A percentile compares a stretch with the other conserved stretches of the same genome.
Conservation (phyloP, 2,113 vertebrate genomes). For the Onychostruthus taczanowskii region DNA sequence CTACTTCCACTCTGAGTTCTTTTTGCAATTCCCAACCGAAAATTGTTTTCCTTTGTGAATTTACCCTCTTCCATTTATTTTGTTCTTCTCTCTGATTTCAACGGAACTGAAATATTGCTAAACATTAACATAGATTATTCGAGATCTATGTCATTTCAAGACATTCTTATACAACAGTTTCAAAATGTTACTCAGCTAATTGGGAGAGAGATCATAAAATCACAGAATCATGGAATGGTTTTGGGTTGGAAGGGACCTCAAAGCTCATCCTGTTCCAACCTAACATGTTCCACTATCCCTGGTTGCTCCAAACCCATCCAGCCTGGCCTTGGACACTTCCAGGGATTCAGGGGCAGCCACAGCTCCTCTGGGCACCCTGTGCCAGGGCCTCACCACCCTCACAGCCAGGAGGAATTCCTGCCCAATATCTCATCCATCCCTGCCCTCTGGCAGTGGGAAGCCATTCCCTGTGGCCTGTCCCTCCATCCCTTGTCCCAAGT, state of each 20-base stretch:
- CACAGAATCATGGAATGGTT: background rate
- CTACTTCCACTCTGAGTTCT: background rate
- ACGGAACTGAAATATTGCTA: background rate
- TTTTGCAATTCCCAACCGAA: background rate
- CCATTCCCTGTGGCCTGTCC: background rate
- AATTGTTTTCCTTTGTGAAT: background rate
- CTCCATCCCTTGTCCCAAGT: background rate
- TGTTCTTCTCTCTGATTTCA: background rate
- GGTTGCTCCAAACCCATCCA: rapidly evolving
- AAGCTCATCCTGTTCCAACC: background rate
- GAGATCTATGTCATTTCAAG: background rate
- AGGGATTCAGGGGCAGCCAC: background rate
- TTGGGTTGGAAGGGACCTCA: background rate
- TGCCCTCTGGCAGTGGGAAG: background rate
- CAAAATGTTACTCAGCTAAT: background rate
- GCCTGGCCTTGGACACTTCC: background rate
- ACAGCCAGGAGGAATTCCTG: rapidly evolving
- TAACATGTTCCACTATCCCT: background rate
- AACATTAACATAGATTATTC: background rate
- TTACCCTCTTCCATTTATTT: background rate
- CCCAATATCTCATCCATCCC: background rate
- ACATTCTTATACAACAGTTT: background rate
- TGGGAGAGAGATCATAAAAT: background rate
- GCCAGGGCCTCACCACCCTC: rapidly evolving
- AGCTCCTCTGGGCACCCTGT: rapidly evolving